These are phyloP conservation scores for Venustoraphidia nigricollis DNA, from an alignment of 2,888 invertebrate species.

Conservation along the genomic window DNA sequence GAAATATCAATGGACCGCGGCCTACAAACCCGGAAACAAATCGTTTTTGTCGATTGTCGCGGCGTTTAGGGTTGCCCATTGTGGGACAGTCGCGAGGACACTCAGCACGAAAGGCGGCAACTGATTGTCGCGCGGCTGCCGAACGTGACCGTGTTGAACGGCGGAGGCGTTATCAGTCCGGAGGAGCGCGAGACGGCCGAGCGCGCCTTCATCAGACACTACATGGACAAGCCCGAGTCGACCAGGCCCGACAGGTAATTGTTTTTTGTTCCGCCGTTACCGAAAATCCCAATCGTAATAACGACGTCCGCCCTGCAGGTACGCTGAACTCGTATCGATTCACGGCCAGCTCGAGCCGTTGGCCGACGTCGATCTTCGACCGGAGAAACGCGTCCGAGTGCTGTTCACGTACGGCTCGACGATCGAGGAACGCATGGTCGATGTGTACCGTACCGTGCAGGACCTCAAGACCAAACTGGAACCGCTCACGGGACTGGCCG, in stretches of 20 bases:
- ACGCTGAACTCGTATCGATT: slow-evolving; percentile 62
- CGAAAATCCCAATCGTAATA: not conserved
- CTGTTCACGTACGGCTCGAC: slow-evolving; percentile 65
- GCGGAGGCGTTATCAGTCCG: slow-evolving; percentile 67
- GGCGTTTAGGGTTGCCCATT: slow-evolving; percentile 52
- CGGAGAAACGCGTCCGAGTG: slow-evolving; percentile 75
- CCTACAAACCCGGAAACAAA: too few relatives aligned
- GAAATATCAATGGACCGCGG: too few relatives aligned
- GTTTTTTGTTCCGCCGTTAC: slow-evolving; percentile 2
- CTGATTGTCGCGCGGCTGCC: slow-evolving; percentile 78
- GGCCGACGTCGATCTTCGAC: slow-evolving; percentile 73
- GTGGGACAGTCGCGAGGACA: slow-evolving; percentile 66
- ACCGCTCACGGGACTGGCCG: slow-evolving; percentile 64
- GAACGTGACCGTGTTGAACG: slow-evolving; percentile 72
- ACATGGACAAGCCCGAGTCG: slow-evolving; percentile 74
- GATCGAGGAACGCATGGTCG: slow-evolving; percentile 57
- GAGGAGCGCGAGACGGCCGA: slow-evolving; percentile 88
- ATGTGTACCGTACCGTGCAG: slow-evolving; percentile 65
- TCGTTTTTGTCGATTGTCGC: not conserved
- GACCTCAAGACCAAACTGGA: slow-evolving; percentile 72
- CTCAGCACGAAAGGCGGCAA: slow-evolving; percentile 78
- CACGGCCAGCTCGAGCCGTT: slow-evolving; percentile 85
- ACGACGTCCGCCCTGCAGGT: slow-evolving; percentile 31
- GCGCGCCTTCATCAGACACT: slow-evolving; percentile 81
- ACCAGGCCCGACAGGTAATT: slow-evolving; percentile 63